Evolutionary conservation across 2,888 invertebrate species (phyloP), one percentile per base, ranked within the genome.

Genomic region (Anagyrus pseudococci): DNA sequence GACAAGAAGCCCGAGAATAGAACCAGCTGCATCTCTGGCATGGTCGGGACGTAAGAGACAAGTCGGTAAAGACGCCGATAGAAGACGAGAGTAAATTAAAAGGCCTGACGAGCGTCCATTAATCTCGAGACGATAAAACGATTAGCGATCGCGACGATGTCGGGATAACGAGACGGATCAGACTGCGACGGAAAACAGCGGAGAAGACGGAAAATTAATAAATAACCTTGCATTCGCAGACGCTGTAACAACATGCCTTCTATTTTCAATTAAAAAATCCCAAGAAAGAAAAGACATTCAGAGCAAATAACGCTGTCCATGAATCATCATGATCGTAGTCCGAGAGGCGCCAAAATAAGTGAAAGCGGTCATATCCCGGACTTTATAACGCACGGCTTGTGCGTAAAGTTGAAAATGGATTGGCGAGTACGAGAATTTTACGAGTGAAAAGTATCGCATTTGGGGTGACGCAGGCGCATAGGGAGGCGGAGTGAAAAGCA

Each of bases 101-200:
- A 70, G 71, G 59, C 59, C 4, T 64, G 64, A 61, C 67, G 69
- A 69, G 69, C 68, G 49, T 49, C 71, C 68, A 70, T 71, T 72
- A 72, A 71, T 72, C 69, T 68, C 68, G 59, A 67, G 69, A 68
- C 64, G 69, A 69, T 71, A 69, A 70, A 72, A 68, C 70, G 70
- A 71, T 72, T 72, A 71, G 71, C 68, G 69, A 70, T 71, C 67
- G 66, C 17, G 29, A 4, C 6, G 29, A 10, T 4, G 29, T 4
- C 10, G 29, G 29, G 29, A 10, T 4, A 29, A 29, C 4, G 29
- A 10, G 29, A 29, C 29, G 29, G 10, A 10, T 29, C 29, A 29
- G 10, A 29, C 10, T 29, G 4, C 6, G 10, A 7, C 29, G 29
- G 29, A 4, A 29, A 10, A 7, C 29, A 29, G 29, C 29, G 4